Conservation (phyloP, 2,888 invertebrate genomes). For the Geophilus truncorum region DNA sequence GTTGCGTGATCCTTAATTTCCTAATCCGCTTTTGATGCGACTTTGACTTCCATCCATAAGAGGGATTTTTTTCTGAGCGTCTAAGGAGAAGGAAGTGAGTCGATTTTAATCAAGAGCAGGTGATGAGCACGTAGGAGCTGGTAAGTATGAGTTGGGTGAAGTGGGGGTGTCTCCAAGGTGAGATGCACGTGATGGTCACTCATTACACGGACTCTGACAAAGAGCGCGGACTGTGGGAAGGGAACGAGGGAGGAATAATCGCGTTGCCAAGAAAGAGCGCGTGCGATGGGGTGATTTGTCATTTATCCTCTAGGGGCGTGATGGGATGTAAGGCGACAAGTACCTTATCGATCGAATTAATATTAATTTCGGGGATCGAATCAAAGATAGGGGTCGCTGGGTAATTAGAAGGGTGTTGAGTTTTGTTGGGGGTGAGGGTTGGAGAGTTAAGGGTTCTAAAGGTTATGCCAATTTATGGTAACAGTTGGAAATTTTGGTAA, state of each 20-base stretch:
- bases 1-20: background rate
- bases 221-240: background rate
- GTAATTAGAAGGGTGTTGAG: background rate
- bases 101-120: background rate
- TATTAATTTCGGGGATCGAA: background rate
- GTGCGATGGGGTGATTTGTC: background rate
- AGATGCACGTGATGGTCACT: background rate
- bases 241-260: background rate
- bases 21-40: background rate
- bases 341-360: background rate
- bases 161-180: background rate
- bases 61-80: background rate
- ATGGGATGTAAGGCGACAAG: background rate
- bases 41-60: background rate
- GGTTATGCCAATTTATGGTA: no score
- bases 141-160: background rate
- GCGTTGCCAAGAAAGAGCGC: background rate
- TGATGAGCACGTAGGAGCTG: background rate
- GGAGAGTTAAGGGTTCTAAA: no score
- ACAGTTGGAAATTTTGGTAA: no score
- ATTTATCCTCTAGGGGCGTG: background rate
- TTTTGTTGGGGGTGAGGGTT: background rate
- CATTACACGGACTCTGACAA: constrained; percentile 10
- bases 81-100: background rate
- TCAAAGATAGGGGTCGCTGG: background rate